Base-by-base conservation (phyloP, 2,113 vertebrate species). In the Pelusios castaneus region DNA sequence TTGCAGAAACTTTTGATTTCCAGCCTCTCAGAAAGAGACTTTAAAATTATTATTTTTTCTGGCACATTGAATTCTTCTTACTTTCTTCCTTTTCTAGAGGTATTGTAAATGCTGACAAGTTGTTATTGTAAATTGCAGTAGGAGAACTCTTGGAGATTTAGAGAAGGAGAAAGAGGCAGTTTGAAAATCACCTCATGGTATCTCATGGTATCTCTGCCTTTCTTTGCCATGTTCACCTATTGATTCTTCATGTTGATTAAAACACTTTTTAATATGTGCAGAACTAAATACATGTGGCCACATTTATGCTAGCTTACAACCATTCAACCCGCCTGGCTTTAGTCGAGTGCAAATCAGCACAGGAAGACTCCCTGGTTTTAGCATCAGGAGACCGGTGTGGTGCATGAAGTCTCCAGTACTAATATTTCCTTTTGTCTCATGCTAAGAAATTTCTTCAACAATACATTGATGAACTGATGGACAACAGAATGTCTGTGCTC, bases 11-110 rank as follows among this genome's bases (percentile, higher is more conserved):
- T 85, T 94, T 94, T 92, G 27, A n/a, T 54, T 75, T 43, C 25
- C 38, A 75, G 43, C 24, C 38, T 45, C 25, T 76, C 9, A 45
- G 41, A 76, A 76, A 41, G 12, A 27, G 25, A 45, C 41, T 45
- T 45, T 12, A 76, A 45, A 16, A 45, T 45, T 29, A 49, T 76
- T 92, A 92, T 81, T 81, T 63, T 0, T 10, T 93, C n/a, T 1
- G 70, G 87, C 95, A 90, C 52, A 94, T 82, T 87, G 83, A 87
- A 2, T 92, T 94, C 91, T 90, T 77, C 38, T 84, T 90, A 84
- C 76, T 81, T 75, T 6, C 80, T 92, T 82, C 51, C 75, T 88
- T 60, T 95, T 92, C 81, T 91, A 80, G 55, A 94, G 24, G 47
- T 82, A 76, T 76, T 56, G 93, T 89, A 93, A 81, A 79, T 45